Evolutionary conservation across 2,797 vertebrate genomes (phyloP).

Genomic region (Paratrypauchen microcephalus): DNA sequence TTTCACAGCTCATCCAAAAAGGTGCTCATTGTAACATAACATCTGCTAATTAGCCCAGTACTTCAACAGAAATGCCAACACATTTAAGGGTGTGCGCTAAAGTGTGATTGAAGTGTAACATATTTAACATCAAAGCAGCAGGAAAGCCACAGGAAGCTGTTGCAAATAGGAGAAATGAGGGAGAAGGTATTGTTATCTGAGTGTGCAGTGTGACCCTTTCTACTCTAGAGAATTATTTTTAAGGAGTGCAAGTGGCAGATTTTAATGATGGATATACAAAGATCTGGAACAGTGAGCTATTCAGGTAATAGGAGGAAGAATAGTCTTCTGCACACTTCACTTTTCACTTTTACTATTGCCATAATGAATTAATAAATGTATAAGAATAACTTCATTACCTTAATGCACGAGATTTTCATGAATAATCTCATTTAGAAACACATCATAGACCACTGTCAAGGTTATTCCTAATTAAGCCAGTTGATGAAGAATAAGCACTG

Average conservation of each 20-base stretch:
- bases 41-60: constrained; percentile 7
- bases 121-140: constrained; percentile 3
- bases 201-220: neutral
- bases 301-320: too few species aligned
- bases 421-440: too few species aligned
- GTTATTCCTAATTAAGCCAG: too few species aligned
- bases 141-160: constrained; percentile 18
- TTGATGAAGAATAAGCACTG: too few species aligned
- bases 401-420: neutral
- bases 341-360: too few species aligned
- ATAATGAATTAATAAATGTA: too few species aligned
- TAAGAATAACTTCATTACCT: neutral
- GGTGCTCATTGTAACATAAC: constrained; percentile 8
- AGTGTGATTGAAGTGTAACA: neutral
- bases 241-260: neutral
- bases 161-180: constrained; percentile 19
- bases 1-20: neutral
- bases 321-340: too few species aligned
- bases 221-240: neutral
- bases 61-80: neutral
- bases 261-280: neutral
- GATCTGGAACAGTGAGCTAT: too few species aligned
- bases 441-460: too few species aligned
- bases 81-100: constrained; percentile 2
- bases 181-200: neutral